Conservation (phyloP, 2,113 vertebrate genomes). For the Calidris pugnax region DNA sequence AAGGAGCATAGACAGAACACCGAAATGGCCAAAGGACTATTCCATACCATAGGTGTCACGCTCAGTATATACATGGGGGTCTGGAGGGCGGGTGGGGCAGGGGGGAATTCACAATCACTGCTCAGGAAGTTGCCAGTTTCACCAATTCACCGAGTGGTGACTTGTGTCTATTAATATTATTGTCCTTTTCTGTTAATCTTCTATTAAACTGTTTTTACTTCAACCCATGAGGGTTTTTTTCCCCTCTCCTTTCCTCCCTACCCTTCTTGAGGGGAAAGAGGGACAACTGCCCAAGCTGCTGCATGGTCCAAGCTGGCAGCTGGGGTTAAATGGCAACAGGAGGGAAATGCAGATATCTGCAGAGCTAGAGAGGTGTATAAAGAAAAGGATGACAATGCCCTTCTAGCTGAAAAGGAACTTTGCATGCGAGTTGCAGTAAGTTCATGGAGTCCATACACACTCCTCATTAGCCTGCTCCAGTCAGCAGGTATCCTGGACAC, state of each 20-base stretch:
- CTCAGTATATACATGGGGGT: not conserved
- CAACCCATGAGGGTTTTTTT: not conserved
- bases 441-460: not conserved
- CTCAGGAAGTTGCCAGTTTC: not conserved
- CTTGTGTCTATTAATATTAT: not conserved
- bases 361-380: not conserved
- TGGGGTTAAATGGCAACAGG: not conserved
- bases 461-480: not conserved
- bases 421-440: accelerated
- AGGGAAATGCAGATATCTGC: not conserved
- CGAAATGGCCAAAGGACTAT: not conserved
- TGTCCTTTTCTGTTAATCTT: not conserved
- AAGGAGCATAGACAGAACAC: not conserved
- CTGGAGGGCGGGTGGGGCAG: not conserved
- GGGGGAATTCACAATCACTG: not conserved
- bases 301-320: not conserved
- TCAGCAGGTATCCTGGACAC: not conserved
- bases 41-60: not conserved
- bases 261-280: not conserved
- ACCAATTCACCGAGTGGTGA: not conserved
- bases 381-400: not conserved
- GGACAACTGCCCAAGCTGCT: not conserved
- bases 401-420: not conserved
- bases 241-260: not conserved
- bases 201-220: not conserved